These are phyloP conservation scores for Bactericera cockerelli DNA, from an alignment of 1,140 invertebrate genomes.

Conservation along the genomic window DNA sequence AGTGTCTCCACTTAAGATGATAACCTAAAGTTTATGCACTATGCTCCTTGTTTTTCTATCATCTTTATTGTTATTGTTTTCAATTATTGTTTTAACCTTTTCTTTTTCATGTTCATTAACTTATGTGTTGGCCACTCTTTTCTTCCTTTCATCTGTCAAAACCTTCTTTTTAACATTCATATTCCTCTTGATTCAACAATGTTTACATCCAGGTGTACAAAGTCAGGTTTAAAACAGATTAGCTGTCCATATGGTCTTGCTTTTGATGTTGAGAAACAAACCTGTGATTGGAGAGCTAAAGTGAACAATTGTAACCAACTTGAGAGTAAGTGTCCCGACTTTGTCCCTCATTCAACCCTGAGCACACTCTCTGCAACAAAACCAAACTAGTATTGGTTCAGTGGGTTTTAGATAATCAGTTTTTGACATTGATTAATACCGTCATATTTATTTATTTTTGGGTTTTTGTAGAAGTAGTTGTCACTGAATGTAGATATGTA, in stretches of 20 bases:
- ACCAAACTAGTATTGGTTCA: not conserved
- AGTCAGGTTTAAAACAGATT: conserved; percentile 83
- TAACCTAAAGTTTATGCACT: too few relatives aligned
- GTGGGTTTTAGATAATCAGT: too few relatives aligned
- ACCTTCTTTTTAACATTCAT: too few relatives aligned
- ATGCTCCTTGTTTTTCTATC: too few relatives aligned
- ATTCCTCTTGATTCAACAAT: not conserved
- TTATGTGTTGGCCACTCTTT: not conserved
- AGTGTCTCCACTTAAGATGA: too few relatives aligned
- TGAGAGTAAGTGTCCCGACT: conserved; percentile 71
- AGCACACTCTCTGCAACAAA: not conserved
- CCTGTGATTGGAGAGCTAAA: conserved; percentile 93
- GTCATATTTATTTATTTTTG: too few relatives aligned
- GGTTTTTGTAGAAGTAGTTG: too few relatives aligned
- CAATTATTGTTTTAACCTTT: too few relatives aligned
- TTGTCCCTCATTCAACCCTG: not conserved
- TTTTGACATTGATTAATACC: too few relatives aligned
- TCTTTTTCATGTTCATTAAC: not conserved
- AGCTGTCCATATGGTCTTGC: conserved; percentile 84
- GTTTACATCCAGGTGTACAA: conserved; percentile 57
- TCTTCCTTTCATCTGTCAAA: not conserved
- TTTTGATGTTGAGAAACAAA: conserved; percentile 94
- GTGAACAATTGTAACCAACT: conserved; percentile 89
- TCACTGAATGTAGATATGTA: too few relatives aligned
- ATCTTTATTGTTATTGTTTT: too few relatives aligned